Conservation (phyloP, 2,113 vertebrate species). For the Catagonus wagneri region DNA sequence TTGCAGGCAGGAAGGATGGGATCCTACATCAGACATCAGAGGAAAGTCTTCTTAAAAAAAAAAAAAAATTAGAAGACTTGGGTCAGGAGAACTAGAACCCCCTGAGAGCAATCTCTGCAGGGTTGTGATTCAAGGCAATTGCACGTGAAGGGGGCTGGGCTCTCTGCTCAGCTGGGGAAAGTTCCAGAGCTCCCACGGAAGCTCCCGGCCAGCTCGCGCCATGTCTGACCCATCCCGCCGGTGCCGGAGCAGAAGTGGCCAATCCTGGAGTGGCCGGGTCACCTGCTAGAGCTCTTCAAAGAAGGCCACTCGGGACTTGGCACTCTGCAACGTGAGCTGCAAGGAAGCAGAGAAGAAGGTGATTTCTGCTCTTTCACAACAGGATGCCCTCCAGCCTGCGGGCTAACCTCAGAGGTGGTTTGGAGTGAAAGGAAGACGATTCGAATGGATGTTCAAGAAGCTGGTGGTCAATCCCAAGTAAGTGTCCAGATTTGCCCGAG, state of each 20-base stretch:
- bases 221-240: background rate
- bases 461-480: background rate
- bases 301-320: slow-evolving; percentile 97
- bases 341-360: slow-evolving; percentile 82
- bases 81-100: slow-evolving; percentile 57
- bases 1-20: background rate
- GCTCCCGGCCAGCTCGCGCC: background rate
- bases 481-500: background rate
- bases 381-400: background rate
- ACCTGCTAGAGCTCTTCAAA: slow-evolving; percentile 94
- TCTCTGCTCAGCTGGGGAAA: background rate
- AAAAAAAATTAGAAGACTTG: background rate
- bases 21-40: background rate
- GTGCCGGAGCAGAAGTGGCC: slow-evolving; percentile 28
- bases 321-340: slow-evolving; percentile 97
- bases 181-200: background rate
- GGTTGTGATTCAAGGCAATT: slow-evolving; percentile 55
- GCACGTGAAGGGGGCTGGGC: slow-evolving; percentile 8
- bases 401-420: background rate
- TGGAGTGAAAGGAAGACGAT: background rate
- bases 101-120: background rate
- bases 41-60: background rate
- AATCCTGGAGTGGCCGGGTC: background rate
- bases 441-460: background rate
- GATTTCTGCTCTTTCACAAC: background rate